Conservation (phyloP, 1,140 invertebrate species). For the Stegodyphus dumicola region DNA sequence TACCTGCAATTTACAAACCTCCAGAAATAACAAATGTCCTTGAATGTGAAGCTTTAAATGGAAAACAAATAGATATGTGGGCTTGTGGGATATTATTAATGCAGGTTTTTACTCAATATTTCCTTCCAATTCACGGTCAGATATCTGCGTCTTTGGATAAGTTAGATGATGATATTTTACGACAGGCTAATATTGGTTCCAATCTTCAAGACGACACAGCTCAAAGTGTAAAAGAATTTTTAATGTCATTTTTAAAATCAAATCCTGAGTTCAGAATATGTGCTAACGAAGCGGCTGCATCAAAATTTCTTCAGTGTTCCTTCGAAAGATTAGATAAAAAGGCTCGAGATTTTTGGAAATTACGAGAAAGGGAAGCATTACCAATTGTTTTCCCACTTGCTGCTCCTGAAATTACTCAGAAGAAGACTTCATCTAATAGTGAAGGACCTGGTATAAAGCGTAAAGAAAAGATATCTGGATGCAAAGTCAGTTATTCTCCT, state of each 20-base stretch:
- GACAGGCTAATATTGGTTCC: slow-evolving; percentile 3
- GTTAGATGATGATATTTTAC: background rate
- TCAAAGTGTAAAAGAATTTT: background rate
- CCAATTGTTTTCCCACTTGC: no score
- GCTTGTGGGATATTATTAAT: slow-evolving; percentile 7
- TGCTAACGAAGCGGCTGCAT: background rate
- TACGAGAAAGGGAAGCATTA: background rate
- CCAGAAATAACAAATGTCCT: background rate
- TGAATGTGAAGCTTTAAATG: background rate
- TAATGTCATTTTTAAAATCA: background rate
- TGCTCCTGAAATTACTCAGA: no score
- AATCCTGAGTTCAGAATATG: background rate
- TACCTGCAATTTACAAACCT: background rate
- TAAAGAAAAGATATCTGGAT: no score
- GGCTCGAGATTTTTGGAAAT: slow-evolving; percentile 14
- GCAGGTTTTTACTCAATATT: slow-evolving; percentile 21
- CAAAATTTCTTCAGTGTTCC: background rate
- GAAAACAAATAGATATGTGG: slow-evolving; percentile 4
- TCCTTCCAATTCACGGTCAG: background rate
- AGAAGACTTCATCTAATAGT: no score
- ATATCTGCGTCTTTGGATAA: background rate
- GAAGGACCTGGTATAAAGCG: no score
- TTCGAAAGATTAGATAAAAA: background rate
- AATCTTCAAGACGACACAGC: background rate
- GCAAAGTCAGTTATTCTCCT: no score